A percentile compares a stretch with the other conserved stretches of the same genome.
Conservation (phyloP, 37 sponge, comb jelly and placozoan species). For the Oscarella lobularis region DNA sequence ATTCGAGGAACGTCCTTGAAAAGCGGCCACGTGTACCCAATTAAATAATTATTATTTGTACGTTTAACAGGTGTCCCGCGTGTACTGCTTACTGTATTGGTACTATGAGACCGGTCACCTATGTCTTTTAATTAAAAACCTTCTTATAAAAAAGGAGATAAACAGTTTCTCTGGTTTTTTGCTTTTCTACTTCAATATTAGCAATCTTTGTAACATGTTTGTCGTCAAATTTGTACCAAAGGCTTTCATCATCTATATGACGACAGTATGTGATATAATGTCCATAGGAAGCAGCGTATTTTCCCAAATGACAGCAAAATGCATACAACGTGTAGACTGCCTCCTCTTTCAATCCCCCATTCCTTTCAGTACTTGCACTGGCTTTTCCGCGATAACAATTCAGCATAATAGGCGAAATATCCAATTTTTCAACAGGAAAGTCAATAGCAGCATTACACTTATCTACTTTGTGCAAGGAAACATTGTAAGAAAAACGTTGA, state of each 20-base stretch:
- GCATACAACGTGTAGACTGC: slow-evolving; percentile 27
- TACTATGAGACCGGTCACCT: too few relatives aligned
- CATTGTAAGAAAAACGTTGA: slow-evolving; percentile 47
- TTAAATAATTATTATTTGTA: too few relatives aligned
- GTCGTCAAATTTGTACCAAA: slow-evolving; percentile 49
- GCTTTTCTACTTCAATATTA: slow-evolving; percentile 31
- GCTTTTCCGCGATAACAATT: slow-evolving; percentile 10
- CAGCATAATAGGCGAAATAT: slow-evolving; percentile 14
- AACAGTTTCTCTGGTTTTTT: slow-evolving; percentile 29
- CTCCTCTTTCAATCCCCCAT: too few relatives aligned
- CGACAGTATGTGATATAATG: slow-evolving; percentile 55
- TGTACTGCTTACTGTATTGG: too few relatives aligned
- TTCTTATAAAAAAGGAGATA: slow-evolving; percentile 46
- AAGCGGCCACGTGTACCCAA: too few relatives aligned
- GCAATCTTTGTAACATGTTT: slow-evolving; percentile 11
- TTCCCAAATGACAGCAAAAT: slow-evolving; percentile 42
- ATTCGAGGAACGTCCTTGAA: too few relatives aligned
- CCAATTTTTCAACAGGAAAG: slow-evolving; percentile 14
- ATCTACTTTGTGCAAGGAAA: not conserved
- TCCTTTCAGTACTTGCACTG: not conserved
- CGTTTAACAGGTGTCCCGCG: too few relatives aligned
- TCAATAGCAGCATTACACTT: slow-evolving; percentile 26
- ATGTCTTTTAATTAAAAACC: too few relatives aligned
- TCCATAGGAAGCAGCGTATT: slow-evolving; percentile 36
- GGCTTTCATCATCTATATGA: not conserved